phyloP scores from a whole-genome alignment of 2,797 vertebrate species.

The Oreonectes daqikongensis region DNA sequence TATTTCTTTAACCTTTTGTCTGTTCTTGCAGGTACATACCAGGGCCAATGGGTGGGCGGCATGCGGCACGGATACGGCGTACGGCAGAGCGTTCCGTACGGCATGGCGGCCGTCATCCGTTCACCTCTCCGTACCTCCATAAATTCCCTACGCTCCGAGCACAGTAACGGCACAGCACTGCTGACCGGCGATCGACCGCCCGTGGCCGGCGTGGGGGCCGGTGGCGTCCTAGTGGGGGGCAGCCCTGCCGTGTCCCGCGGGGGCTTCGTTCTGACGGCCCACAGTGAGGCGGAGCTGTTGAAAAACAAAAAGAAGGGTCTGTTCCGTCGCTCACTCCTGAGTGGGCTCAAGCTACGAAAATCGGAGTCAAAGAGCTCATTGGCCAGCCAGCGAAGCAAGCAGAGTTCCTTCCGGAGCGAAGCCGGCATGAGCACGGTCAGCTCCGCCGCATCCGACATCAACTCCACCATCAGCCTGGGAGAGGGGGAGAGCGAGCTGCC shows the following conservation, averaged over 20 bases:
- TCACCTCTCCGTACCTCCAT: slow-evolving; percentile 97
- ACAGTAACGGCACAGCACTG: slow-evolving; percentile 93
- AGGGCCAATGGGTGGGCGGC: slow-evolving; percentile 96
- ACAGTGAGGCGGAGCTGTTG: slow-evolving; percentile 92
- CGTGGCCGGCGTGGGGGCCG: slow-evolving; percentile 81
- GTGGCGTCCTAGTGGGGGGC: slow-evolving; percentile 76
- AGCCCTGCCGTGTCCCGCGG: slow-evolving; percentile 92
- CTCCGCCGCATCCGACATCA: slow-evolving; percentile 94
- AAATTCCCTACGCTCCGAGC: slow-evolving; percentile 96
- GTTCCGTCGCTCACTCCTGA: slow-evolving; percentile 93
- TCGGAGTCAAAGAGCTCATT: slow-evolving; percentile 97
- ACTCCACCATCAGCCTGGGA: slow-evolving; percentile 97
- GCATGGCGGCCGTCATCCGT: slow-evolving; percentile 97
- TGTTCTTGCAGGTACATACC: slow-evolving; percentile 87
- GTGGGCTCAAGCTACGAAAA: slow-evolving; percentile 93
- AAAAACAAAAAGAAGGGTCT: slow-evolving; percentile 94
- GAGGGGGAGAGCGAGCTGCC: slow-evolving; percentile 91
- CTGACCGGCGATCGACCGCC: slow-evolving; percentile 78
- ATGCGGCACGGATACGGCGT: slow-evolving; percentile 97
- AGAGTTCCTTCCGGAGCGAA: slow-evolving; percentile 98
- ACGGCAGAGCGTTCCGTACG: slow-evolving; percentile 96
- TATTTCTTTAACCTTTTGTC: slow-evolving; percentile 11
- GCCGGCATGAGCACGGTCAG: slow-evolving; percentile 97
- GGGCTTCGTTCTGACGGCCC: slow-evolving; percentile 94
- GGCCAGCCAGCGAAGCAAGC: slow-evolving; percentile 96